Conservation (phyloP, 1,140 invertebrate species). For the Eupristina koningsbergeri region DNA sequence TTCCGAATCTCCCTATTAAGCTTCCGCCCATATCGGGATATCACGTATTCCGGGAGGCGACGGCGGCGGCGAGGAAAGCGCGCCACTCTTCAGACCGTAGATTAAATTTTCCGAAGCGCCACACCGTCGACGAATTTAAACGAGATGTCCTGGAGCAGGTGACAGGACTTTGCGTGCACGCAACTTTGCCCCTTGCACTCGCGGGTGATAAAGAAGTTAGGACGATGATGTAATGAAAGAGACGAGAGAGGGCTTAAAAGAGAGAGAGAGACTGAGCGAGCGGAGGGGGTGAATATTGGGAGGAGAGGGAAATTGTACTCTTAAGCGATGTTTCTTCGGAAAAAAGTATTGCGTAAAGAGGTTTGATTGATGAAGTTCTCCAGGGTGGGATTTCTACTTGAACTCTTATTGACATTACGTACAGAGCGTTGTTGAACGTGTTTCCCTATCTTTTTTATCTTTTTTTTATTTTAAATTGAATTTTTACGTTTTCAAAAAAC, state of each 20-base stretch:
- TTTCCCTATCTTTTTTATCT: too few relatives aligned
- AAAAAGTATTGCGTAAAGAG: constrained; percentile 11
- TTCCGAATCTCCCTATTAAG: constrained; percentile 43
- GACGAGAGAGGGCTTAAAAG: background rate
- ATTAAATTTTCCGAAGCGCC: constrained; percentile 47
- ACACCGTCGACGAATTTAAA: constrained; percentile 37
- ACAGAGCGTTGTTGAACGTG: too few relatives aligned
- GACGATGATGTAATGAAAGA: constrained; percentile 27
- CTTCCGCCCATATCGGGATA: constrained; percentile 40
- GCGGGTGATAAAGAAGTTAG: constrained; percentile 19
- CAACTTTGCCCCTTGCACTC: background rate
- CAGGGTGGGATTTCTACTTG: too few relatives aligned
- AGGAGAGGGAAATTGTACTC: background rate
- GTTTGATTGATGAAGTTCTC: background rate
- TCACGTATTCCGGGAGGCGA: constrained; percentile 22
- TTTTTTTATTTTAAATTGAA: too few relatives aligned
- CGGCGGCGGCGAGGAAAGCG: constrained; percentile 4
- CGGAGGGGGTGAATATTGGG: background rate
- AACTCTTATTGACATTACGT: too few relatives aligned
- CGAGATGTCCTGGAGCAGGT: background rate
- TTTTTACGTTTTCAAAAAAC: background rate
- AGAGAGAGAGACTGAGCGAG: background rate
- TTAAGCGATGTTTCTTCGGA: background rate
- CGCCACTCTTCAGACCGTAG: constrained; percentile 21
- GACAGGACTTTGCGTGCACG: background rate